A percentile compares a stretch with the other conserved stretches of the same genome.
Evolutionary conservation across 2,888 invertebrate genomes (phyloP).

Genomic region (Eristalis arbustorum): DNA sequence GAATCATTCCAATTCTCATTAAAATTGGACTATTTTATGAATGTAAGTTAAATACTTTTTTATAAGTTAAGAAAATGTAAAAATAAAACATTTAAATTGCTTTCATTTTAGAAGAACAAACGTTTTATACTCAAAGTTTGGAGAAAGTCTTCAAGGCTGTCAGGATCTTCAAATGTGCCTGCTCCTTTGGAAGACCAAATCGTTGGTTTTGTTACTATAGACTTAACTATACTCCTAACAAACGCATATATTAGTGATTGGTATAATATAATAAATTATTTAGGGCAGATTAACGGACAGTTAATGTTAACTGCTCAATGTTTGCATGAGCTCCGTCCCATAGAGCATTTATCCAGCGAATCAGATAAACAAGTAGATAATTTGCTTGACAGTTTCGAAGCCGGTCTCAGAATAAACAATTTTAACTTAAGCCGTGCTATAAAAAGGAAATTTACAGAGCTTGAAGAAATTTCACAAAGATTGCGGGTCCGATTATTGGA

Average conservation of each 20-base stretch:
- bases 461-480: conserved; percentile 84
- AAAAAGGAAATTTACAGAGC: conserved; percentile 84
- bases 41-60: conserved; percentile 80
- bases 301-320: conserved; percentile 83
- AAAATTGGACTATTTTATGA: conserved; percentile 81
- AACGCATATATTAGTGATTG: conserved; percentile 82
- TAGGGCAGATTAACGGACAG: conserved; percentile 83
- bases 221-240: conserved; percentile 81
- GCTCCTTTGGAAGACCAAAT: conserved; percentile 83
- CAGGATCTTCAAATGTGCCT: conserved; percentile 76
- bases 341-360: background rate
- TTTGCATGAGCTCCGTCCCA: conserved; percentile 78
- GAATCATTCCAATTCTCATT: conserved; percentile 81
- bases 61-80: background rate
- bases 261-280: conserved; percentile 84
- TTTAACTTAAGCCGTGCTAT: conserved; percentile 80
- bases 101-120: conserved; percentile 81
- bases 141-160: conserved; percentile 81
- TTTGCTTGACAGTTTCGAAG: conserved; percentile 76
- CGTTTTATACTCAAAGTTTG: conserved; percentile 84
- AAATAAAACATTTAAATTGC: background rate
- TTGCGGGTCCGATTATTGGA: conserved; percentile 82
- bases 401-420: conserved; percentile 76
- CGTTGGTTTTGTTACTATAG: conserved; percentile 83
- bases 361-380: conserved; percentile 71